These are phyloP conservation scores for Megatriorchis doriae DNA, from an alignment of 2,113 vertebrate genomes.

Conservation along the genomic window DNA sequence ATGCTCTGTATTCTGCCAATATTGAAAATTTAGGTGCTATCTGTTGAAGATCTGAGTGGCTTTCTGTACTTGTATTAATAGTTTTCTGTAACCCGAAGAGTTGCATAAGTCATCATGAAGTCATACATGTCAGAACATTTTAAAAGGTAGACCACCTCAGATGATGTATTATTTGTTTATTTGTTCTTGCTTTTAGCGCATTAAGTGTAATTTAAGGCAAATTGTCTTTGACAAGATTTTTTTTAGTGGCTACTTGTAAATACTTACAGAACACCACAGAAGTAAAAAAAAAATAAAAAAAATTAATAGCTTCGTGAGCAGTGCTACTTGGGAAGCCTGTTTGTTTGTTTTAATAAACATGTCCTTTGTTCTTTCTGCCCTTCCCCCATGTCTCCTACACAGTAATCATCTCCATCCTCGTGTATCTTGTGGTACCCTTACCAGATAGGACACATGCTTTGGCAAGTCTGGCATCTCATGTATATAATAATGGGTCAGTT, in stretches of 20 bases:
- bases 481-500: not conserved
- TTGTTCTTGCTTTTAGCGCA: not conserved
- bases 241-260: not conserved
- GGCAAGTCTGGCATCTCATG: not conserved
- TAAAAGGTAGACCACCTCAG: not conserved
- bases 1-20: not conserved
- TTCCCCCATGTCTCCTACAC: not conserved
- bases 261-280: not conserved
- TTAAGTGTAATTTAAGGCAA: not conserved
- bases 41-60: not conserved
- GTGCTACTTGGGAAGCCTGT: not conserved
- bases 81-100: not conserved
- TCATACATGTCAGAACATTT: not conserved
- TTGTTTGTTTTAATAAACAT: not conserved
- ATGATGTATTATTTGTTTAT: not conserved
- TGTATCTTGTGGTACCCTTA: not conserved
- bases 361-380: slow-evolving; percentile 25
- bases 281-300: not conserved
- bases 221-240: not conserved
- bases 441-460: not conserved
- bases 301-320: not conserved
- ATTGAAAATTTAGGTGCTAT: not conserved
- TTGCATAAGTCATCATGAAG: not conserved
- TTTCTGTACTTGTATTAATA: not conserved
- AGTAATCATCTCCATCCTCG: not conserved